Percentiles rank a stretch among this genome's conserved stretches.
These are phyloP conservation scores for Tethya wilhelma DNA, from an alignment of 37 sponge, comb jelly and placozoan species.

Conservation along the genomic window DNA sequence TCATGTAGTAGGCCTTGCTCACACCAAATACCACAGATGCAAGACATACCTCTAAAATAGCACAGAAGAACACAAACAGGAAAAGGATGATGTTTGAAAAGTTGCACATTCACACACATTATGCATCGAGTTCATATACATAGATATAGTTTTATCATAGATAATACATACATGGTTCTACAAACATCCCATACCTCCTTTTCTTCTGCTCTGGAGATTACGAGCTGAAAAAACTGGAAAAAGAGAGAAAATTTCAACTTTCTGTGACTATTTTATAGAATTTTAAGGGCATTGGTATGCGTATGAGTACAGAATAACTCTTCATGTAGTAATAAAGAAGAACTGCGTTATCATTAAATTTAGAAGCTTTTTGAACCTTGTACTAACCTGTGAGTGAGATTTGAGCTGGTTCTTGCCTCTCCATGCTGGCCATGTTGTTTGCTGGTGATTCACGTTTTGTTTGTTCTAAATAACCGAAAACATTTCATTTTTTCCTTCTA, in stretches of 20 bases:
- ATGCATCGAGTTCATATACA: background rate
- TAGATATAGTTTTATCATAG: background rate
- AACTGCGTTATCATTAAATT: too few species aligned
- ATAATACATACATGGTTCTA: background rate
- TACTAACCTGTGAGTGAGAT: constrained; percentile 58
- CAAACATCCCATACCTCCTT: constrained; percentile 53
- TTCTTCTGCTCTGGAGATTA: constrained; percentile 58
- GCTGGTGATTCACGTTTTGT: background rate
- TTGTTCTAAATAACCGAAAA: background rate
- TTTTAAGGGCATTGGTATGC: too few species aligned
- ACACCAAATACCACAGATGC: constrained; percentile 89
- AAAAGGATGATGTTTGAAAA: background rate
- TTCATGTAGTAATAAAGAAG: too few species aligned
- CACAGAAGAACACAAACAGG: background rate
- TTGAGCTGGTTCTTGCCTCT: constrained; percentile 22
- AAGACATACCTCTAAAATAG: constrained; percentile 27
- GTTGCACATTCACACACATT: background rate
- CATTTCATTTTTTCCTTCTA: too few species aligned
- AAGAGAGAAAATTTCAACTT: background rate
- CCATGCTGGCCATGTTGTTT: background rate
- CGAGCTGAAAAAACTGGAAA: constrained; percentile 62
- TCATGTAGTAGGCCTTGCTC: constrained; percentile 73
- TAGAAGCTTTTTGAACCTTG: too few species aligned
- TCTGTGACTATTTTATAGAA: too few species aligned
- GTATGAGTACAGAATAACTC: too few species aligned